Conservation (phyloP, 1,140 invertebrate genomes). For the Chironomus tepperi region DNA sequence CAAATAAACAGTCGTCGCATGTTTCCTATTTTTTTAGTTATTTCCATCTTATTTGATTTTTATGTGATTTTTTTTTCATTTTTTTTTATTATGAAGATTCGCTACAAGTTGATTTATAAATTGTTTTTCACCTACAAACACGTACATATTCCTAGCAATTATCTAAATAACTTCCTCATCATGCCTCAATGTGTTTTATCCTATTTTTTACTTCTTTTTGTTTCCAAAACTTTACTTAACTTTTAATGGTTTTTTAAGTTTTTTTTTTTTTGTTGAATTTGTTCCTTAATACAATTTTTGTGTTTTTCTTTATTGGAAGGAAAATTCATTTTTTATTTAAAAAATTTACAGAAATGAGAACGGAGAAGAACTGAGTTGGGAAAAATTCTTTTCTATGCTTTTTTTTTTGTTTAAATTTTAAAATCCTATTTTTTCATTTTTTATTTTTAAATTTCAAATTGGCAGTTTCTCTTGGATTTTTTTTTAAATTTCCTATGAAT, state of each 20-base stretch:
- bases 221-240: neutral
- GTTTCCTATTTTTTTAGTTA: neutral
- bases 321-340: neutral
- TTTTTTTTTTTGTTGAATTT: neutral
- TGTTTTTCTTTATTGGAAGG: neutral
- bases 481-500: neutral
- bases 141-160: constrained; percentile 12
- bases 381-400: no score
- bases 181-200: neutral
- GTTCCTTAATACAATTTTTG: no score
- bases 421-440: neutral
- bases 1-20: no score
- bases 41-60: neutral
- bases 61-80: neutral
- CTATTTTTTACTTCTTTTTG: neutral
- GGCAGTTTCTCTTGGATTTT: constrained; percentile 11
- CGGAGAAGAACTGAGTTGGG: no score
- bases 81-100: neutral
- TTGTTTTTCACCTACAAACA: constrained; percentile 2
- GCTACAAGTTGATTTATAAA: constrained; percentile 14
- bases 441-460: constrained; percentile 1
- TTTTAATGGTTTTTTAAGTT: constrained; percentile 2
- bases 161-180: constrained; percentile 13
- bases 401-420: no score
- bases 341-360: no score